Conservation (phyloP, 2,797 vertebrate species). For the Coranthus polyacanthus region DNA sequence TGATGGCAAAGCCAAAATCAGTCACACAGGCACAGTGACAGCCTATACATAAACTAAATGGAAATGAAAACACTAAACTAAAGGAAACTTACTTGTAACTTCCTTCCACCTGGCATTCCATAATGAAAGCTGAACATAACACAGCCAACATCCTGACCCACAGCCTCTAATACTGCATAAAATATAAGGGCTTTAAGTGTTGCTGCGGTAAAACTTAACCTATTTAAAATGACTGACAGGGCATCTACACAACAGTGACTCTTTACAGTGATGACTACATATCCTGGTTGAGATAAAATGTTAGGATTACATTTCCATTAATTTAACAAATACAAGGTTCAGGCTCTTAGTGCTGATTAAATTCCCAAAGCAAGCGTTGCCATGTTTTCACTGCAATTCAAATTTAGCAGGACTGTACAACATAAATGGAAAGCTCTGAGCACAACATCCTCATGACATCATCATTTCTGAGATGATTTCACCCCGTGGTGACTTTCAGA, state of each 20-base stretch:
- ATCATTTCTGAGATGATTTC: conserved; percentile 23
- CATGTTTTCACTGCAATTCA: conserved; percentile 32
- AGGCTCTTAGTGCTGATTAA: conserved; percentile 32
- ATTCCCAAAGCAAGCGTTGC: conserved; percentile 9
- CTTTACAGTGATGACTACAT: conserved; percentile 32
- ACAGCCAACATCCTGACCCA: conserved; percentile 19
- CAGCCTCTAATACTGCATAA: conserved; percentile 29
- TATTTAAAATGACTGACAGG: conserved; percentile 44
- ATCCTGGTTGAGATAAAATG: conserved; percentile 33
- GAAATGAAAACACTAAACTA: conserved; percentile 64
- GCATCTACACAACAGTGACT: conserved; percentile 6
- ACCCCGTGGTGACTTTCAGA: not conserved
- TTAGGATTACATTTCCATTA: conserved; percentile 18
- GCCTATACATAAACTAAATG: conserved; percentile 63
- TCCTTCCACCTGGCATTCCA: conserved; percentile 73
- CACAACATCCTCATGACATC: conserved; percentile 20
- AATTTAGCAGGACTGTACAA: conserved; percentile 17
- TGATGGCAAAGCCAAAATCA: conserved; percentile 43
- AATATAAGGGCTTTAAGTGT: conserved; percentile 22
- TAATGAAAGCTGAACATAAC: conserved; percentile 35
- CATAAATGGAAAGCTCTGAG: conserved; percentile 19
- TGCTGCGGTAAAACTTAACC: conserved; percentile 46
- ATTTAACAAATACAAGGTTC: conserved; percentile 29
- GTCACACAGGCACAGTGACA: conserved; percentile 50
- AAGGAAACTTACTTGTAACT: conserved; percentile 63